Evolutionary conservation across 2,888 invertebrate genomes (phyloP).

Genomic region (Chouioia cunea): DNA sequence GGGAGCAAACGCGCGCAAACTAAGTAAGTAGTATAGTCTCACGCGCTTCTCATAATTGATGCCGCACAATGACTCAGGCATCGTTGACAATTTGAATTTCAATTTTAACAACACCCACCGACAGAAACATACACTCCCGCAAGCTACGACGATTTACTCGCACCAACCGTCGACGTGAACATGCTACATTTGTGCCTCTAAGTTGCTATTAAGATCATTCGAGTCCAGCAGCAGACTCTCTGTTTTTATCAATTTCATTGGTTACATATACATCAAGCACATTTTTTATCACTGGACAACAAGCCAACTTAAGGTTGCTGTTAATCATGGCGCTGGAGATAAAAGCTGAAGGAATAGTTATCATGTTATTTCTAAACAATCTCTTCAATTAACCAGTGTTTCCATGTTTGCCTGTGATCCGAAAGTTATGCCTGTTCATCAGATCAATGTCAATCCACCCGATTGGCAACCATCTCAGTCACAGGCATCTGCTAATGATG

Average conservation of each 20-base stretch:
- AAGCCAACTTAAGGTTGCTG: background rate
- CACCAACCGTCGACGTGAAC: constrained; percentile 2
- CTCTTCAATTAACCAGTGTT: constrained; percentile 46
- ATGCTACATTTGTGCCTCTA: constrained; percentile 3
- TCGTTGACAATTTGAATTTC: constrained; percentile 36
- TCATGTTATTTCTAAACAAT: constrained; percentile 49
- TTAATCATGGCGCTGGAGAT: constrained; percentile 24
- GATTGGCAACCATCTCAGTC: constrained; percentile 63
- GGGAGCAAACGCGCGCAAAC: background rate
- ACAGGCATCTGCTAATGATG: constrained; percentile 57
- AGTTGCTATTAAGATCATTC: background rate
- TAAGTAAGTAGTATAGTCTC: too few species aligned
- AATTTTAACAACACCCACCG: constrained; percentile 10
- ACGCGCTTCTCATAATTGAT: too few species aligned
- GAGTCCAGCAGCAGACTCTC: background rate
- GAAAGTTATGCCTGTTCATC: constrained; percentile 64
- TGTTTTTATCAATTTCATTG: background rate
- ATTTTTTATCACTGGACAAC: background rate
- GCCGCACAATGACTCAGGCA: constrained; percentile 27
- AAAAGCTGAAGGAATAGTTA: constrained; percentile 26
- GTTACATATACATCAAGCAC: background rate
- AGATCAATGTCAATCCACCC: constrained; percentile 65
- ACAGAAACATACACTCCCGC: background rate
- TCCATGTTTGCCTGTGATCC: constrained; percentile 50
- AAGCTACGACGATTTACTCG: background rate